Evolutionary conservation across 2,888 invertebrate genomes (phyloP).

Genomic region (Melieria crassipennis): DNA sequence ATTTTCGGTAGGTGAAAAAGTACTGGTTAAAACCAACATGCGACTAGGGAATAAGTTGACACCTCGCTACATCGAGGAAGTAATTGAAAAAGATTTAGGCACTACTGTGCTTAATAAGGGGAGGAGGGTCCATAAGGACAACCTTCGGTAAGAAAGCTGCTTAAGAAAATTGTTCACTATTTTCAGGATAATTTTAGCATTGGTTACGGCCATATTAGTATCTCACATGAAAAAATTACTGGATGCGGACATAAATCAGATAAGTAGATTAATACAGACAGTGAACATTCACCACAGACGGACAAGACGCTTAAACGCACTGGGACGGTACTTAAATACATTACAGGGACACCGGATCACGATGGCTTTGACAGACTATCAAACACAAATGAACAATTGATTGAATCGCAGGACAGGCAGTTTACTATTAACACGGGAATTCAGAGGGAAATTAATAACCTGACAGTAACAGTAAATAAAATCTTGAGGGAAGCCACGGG

Average conservation of each 20-base stretch:
- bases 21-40: no score
- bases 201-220: background rate
- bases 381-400: conserved; percentile 20
- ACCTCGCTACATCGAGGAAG: no score
- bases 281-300: conserved; percentile 18
- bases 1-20: no score
- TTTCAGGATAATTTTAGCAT: conserved; percentile 5
- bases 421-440: conserved; percentile 23
- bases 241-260: conserved; percentile 20
- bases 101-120: no score
- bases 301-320: conserved; percentile 15
- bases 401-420: conserved; percentile 26
- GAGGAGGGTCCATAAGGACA: no score
- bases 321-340: no score
- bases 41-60: no score
- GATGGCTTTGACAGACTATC: conserved; percentile 26
- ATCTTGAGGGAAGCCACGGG: conserved; percentile 21
- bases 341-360: conserved; percentile 14
- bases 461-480: conserved; percentile 24
- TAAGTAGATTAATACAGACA: conserved; percentile 23
- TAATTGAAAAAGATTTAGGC: no score
- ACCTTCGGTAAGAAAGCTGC: no score
- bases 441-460: conserved; percentile 17
- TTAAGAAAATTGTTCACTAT: background rate
- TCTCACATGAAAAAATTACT: conserved; percentile 23